Conservation (phyloP, 92 coral and sea anemone species). For the Zoanthus gigantus region DNA sequence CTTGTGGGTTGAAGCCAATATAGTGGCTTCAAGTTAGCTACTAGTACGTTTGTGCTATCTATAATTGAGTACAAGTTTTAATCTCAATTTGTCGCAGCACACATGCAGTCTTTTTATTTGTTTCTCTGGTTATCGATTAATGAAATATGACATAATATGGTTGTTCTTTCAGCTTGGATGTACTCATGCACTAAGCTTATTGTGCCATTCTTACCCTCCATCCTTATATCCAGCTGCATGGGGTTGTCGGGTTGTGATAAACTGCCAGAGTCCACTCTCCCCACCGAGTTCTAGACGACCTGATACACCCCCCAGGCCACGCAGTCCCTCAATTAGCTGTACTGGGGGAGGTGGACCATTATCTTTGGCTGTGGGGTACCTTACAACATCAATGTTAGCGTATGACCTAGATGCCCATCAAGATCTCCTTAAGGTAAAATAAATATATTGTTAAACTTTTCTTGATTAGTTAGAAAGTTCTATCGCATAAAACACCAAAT, state of each 20-base stretch:
- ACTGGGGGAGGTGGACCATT: constrained; percentile 97
- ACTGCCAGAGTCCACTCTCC: constrained; percentile 86
- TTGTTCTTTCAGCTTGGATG: constrained; percentile 83
- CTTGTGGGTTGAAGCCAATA: no score
- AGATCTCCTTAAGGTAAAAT: constrained; percentile 79
- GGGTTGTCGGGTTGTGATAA: constrained; percentile 88
- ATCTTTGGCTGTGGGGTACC: constrained; percentile 83
- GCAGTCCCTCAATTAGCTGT: constrained; percentile 79
- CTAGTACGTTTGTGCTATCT: no score
- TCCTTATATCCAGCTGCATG: constrained; percentile 84
- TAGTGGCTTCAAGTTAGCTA: no score
- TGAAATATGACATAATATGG: no score
- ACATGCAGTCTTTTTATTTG: no score
- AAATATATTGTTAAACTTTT: neutral
- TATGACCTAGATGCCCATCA: constrained; percentile 93
- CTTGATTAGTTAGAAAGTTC: no score
- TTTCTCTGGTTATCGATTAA: no score
- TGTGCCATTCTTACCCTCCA: constrained; percentile 85
- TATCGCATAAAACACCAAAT: no score
- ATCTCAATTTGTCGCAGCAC: neutral
- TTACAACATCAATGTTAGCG: constrained; percentile 93
- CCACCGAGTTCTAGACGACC: constrained; percentile 63
- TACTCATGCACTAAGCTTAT: constrained; percentile 75
- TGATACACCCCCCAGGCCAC: constrained; percentile 77
- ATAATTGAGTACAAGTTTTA: neutral